phyloP scores from a whole-genome alignment of 1,140 invertebrate species.

The Holcopasites calliopsidis region DNA sequence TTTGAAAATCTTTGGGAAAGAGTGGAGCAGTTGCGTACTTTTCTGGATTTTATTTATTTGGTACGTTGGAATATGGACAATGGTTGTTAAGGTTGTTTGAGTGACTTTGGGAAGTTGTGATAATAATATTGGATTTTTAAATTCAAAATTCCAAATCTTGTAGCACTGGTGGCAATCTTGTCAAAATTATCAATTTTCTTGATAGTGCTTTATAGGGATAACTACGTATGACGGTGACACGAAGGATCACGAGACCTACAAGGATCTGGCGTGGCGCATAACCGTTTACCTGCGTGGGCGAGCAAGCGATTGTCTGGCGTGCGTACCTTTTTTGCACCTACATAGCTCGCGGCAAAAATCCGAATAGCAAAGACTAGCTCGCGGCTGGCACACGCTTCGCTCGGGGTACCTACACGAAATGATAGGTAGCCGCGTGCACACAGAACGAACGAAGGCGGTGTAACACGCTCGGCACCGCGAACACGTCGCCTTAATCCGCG shows the following conservation, averaged over 20 bases:
- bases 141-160: no score
- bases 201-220: no score
- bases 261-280: constrained; percentile 14
- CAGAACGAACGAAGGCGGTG: not conserved
- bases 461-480: constrained; percentile 18
- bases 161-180: no score
- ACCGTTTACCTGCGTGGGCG: constrained; percentile 40
- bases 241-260: constrained; percentile 1
- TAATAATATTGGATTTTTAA: no score
- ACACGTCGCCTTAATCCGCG: constrained; percentile 38
- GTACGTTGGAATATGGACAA: no score
- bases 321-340: constrained; percentile 59
- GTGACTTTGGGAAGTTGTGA: no score
- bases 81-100: no score
- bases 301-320: constrained; percentile 51
- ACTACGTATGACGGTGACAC: constrained; percentile 13
- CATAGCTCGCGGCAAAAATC: constrained; percentile 66
- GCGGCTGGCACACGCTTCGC: constrained; percentile 15
- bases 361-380: constrained; percentile 50
- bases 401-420: constrained; percentile 59
- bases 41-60: no score
- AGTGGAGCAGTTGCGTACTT: no score
- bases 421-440: constrained; percentile 52
- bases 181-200: no score
- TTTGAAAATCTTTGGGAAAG: no score